These are phyloP conservation scores for Himalopsyche tibetana DNA, from an alignment of 2,888 invertebrate species.

Conservation along the genomic window DNA sequence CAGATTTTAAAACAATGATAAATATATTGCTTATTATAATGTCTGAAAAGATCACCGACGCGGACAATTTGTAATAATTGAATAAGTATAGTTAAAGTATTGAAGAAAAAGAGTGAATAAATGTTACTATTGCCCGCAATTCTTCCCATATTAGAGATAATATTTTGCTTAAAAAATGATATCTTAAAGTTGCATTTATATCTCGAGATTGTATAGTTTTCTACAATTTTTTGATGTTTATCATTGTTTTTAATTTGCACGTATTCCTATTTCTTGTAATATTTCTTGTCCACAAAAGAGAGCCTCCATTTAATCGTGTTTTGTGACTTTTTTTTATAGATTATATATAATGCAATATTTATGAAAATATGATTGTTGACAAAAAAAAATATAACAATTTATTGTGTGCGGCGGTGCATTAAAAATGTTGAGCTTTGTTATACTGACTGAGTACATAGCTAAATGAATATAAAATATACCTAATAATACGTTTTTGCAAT, in stretches of 20 bases:
- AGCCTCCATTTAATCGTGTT: slow-evolving; percentile 30
- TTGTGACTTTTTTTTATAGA: slow-evolving; percentile 34
- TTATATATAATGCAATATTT: slow-evolving; percentile 35
- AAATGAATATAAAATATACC: slow-evolving; percentile 42
- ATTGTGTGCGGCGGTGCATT: slow-evolving; percentile 38
- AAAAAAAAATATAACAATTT: slow-evolving; percentile 33
- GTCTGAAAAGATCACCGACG: too few relatives aligned
- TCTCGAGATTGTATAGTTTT: too few relatives aligned
- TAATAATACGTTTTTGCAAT: slow-evolving; percentile 35
- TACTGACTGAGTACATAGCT: slow-evolving; percentile 56
- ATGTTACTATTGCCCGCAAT: too few relatives aligned
- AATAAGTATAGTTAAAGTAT: too few relatives aligned
- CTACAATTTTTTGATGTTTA: too few relatives aligned
- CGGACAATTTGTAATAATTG: too few relatives aligned
- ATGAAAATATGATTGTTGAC: slow-evolving; percentile 39
- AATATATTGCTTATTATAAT: too few relatives aligned
- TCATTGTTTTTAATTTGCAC: slow-evolving; percentile 25
- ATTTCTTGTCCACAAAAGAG: slow-evolving; percentile 27
- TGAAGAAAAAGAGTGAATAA: too few relatives aligned
- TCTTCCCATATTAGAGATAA: too few relatives aligned
- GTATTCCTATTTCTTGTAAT: neutral
- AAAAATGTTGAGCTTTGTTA: slow-evolving; percentile 60
- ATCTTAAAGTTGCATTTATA: too few relatives aligned
- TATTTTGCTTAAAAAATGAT: too few relatives aligned
- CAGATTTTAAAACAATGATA: too few relatives aligned